phyloP scores from a whole-genome alignment of 2,888 invertebrate genomes.

The Trichopria drosophilae region DNA sequence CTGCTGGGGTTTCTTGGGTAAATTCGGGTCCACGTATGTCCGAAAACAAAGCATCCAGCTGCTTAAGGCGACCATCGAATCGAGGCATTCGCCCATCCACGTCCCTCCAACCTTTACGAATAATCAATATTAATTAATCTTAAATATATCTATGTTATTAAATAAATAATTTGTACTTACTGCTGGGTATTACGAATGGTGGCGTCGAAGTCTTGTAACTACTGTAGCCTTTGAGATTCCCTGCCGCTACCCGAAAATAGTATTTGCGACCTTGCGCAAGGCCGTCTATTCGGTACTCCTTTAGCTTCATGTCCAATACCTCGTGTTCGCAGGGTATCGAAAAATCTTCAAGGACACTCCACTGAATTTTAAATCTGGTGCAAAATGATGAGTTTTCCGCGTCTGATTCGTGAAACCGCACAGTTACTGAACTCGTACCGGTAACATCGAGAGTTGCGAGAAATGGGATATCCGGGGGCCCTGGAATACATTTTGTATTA shows the following conservation, averaged over 20 bases:
- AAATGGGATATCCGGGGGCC: conserved; percentile 81
- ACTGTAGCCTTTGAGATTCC: conserved; percentile 91
- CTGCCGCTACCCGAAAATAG: conserved; percentile 88
- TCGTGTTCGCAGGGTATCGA: conserved; percentile 76
- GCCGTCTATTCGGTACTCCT: conserved; percentile 68
- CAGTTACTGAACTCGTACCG: conserved; percentile 69
- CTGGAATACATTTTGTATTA: conserved; percentile 45
- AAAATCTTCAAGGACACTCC: conserved; percentile 88
- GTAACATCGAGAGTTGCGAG: conserved; percentile 75
- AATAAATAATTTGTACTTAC: conserved; percentile 63
- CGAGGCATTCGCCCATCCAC: conserved; percentile 72
- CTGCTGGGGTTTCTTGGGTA: conserved; percentile 67
- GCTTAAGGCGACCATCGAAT: conserved; percentile 71
- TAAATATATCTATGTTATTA: conserved; percentile 3
- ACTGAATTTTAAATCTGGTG: conserved; percentile 95
- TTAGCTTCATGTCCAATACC: conserved; percentile 69
- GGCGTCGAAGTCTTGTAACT: conserved; percentile 76
- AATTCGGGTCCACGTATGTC: conserved; percentile 72
- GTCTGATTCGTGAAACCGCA: conserved; percentile 72
- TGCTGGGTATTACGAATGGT: conserved; percentile 84
- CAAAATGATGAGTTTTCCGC: conserved; percentile 75
- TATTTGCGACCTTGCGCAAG: conserved; percentile 84
- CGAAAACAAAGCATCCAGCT: conserved; percentile 74
- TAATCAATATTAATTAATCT: neutral
- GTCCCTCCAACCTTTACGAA: conserved; percentile 83